Conservation (phyloP, 2,797 vertebrate species). For the Sebastes nivosus region DNA sequence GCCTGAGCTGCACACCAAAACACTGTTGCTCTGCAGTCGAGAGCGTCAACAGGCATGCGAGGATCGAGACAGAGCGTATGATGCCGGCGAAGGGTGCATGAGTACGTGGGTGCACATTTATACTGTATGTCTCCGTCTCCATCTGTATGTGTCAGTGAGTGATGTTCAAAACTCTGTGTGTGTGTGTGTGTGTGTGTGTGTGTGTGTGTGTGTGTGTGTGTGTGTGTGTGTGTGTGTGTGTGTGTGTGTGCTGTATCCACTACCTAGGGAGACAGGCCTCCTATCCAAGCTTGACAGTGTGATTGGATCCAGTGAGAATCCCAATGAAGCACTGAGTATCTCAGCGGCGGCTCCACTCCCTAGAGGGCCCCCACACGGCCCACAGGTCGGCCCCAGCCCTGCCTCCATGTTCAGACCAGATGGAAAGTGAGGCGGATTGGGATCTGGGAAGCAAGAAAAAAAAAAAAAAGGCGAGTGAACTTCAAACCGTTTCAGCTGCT, state of each 20-base stretch:
- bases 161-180: constrained; percentile 27
- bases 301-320: constrained; percentile 73
- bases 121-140: constrained; percentile 38
- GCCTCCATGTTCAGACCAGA: constrained; percentile 25
- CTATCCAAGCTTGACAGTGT: constrained; percentile 57
- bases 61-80: not conserved
- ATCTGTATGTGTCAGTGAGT: constrained; percentile 35
- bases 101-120: constrained; percentile 37
- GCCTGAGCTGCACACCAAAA: constrained; percentile 28
- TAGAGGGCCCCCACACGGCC: not conserved
- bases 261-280: constrained; percentile 46
- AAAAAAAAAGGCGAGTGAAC: constrained; percentile 31
- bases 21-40: constrained; percentile 37
- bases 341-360: constrained; percentile 34
- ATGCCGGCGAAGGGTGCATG: not conserved
- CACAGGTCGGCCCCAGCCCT: constrained; percentile 10
- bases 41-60: constrained; percentile 46
- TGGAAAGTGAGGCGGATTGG: constrained; percentile 18
- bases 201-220: not conserved
- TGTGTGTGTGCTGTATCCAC: not conserved
- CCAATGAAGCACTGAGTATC: constrained; percentile 70
- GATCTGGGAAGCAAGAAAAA: constrained; percentile 2
- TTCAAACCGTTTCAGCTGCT: constrained; percentile 34
- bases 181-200: not conserved
- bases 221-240: not conserved